Base-by-base conservation (phyloP, 2,113 vertebrate species). In the Istiophorus platypterus region DNA sequence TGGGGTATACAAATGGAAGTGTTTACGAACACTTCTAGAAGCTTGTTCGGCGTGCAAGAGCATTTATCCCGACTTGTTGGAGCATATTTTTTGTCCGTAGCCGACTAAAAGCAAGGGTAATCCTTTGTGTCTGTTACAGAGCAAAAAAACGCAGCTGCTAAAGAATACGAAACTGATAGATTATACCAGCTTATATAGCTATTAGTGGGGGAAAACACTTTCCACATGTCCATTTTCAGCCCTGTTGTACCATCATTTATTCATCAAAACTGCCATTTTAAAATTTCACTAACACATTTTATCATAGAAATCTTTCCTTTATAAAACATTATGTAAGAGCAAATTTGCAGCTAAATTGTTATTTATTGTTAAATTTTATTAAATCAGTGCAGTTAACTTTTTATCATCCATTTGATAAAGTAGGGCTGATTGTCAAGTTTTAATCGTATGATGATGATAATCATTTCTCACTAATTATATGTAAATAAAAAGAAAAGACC, bases 221-320 rank as follows among this genome's bases (percentile, higher is more conserved):
- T 72, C 73, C 62, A 58, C 76, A 76, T 84, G 87, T 91, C 88
- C 85, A 82, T 42, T 71, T 82, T 89, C 85, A 87, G 76, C 86
- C 82, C 72, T 68, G 78, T 89, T 71, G 65, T 83, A 82, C 64
- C 51, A 17, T 41, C 54, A 90, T 90, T 91, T 91, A 88, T 91
- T 77, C 82, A 90, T 82, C n/a, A n/a, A n/a, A n/a, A n/a, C n/a
- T n/a, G n/a, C n/a, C n/a, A n/a, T n/a, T n/a, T n/a, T n/a, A n/a
- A n/a, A n/a, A n/a, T n/a, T n/a, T n/a, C n/a, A n/a, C n/a, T n/a
- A n/a, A n/a, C 41, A 9, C 8, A 11, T 51, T 39, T 27, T 18
- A 41, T 29, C 1, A 20, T 26, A 9, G 51, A 26, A 72, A 61
- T 24, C 45, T 17, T 18, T 20, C 45, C 20, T 49, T 13, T 56